A percentile compares a stretch with the other conserved stretches of the same genome.
Evolutionary conservation across 2,888 invertebrate species (phyloP).

Genomic region (Mellilla xanthometata): DNA sequence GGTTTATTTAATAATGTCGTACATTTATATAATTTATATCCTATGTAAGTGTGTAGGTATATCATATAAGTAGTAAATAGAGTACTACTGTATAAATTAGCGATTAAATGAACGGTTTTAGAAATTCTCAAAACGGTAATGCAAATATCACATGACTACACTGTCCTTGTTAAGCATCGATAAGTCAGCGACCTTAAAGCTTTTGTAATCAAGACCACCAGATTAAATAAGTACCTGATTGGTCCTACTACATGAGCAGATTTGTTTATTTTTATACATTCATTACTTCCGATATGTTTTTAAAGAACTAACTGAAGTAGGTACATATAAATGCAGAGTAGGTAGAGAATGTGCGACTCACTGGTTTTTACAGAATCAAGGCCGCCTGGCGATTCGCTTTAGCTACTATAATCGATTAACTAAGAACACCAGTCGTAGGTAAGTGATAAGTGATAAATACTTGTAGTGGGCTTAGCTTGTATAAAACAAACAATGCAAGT

Average conservation of each 20-base stretch:
- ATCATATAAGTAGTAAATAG: too few relatives aligned
- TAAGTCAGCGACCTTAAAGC: slow-evolving; percentile 4
- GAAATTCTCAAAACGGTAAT: not conserved
- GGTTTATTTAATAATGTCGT: too few relatives aligned
- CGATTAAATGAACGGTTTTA: not conserved
- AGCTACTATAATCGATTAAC: slow-evolving; percentile 20
- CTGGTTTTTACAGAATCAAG: slow-evolving; percentile 58
- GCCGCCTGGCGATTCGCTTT: slow-evolving; percentile 37
- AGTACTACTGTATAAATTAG: too few relatives aligned
- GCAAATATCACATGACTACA: not conserved
- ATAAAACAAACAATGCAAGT: slow-evolving; percentile 10
- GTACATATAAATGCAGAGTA: not conserved
- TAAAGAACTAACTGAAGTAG: slow-evolving; percentile 31
- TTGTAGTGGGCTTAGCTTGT: too few relatives aligned
- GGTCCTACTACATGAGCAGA: too few relatives aligned
- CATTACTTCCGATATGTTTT: slow-evolving; percentile 40
- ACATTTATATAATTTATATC: too few relatives aligned
- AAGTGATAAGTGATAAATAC: not conserved
- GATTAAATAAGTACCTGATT: too few relatives aligned
- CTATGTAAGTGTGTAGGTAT: too few relatives aligned
- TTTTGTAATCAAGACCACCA: not conserved
- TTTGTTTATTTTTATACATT: not conserved
- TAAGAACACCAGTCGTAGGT: slow-evolving; percentile 10
- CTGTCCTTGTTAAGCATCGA: slow-evolving; percentile 1
- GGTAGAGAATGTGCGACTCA: slow-evolving; percentile 57